Evolutionary conservation across 2,797 vertebrate species (phyloP), one percentile per base, ranked within the genome.

Genomic region (Melopsittacus undulatus): DNA sequence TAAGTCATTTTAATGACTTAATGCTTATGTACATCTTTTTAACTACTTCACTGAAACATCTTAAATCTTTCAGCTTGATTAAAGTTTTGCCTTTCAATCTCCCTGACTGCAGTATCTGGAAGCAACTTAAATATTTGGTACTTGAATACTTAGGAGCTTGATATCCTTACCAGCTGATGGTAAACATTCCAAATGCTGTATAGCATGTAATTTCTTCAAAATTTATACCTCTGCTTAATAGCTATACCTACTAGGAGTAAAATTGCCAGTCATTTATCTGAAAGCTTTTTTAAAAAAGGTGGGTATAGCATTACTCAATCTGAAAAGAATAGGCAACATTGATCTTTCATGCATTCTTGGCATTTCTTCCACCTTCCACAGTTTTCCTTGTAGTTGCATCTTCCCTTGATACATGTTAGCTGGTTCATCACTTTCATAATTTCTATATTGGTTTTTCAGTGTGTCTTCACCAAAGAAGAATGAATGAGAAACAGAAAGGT

Each of bases 11-110:
- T 93, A 95, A 95, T 95, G 93, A 95, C 85, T 95, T 92, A 83
- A 94, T 74, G 88, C 95, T 95, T 94, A 82, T 46, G 13, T 96
- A 81, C 80, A 84, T 93, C 63, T 96, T 94, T 96, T 94, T 97
- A 90, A 89, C 74, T 91, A 46, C 78, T 93, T 87, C 87, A 38
- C 38, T 63, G 59, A 94, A 95, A 94, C 83, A 75, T 94, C 42
- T 78, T 80, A 92, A 90, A 73, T 90, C 92, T 90, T 91, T 54
- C 83, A 84, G n/a, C 85, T 94, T 95, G 92, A 93, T 93, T 93
- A 76, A 94, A 92, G 36, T 90, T 93, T 76, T 91, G 49, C 43
- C 78, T 92, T 95, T 62, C 57, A 66, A 3, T 96, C 62, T 78
- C 13, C 74, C 62, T 68, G 34, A 67, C 27, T 84, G 54, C 48